Conservation (phyloP, 2,797 vertebrate genomes). For the Anableps anableps region DNA sequence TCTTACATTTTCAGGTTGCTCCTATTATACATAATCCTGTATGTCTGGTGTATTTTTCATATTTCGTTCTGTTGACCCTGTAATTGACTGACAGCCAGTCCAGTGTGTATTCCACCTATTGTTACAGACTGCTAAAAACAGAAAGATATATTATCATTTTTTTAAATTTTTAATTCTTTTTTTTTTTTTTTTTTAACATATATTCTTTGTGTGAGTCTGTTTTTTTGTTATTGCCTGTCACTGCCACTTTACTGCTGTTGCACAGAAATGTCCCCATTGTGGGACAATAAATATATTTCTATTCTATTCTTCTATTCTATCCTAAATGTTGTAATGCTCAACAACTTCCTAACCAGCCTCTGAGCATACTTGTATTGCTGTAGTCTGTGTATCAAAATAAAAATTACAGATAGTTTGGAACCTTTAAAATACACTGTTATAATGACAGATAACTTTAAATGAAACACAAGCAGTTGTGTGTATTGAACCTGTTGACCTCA, state of each 20-base stretch:
- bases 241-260: no score
- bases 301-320: no score
- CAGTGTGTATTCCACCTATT: not conserved
- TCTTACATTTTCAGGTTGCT: not conserved
- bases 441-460: not conserved
- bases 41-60: not conserved
- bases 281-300: no score
- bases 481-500: constrained; percentile 39
- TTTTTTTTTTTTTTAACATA: no score
- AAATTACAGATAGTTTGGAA: not conserved
- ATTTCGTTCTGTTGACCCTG: not conserved
- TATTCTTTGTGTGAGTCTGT: no score
- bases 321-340: not conserved
- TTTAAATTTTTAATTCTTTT: no score
- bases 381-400: not conserved
- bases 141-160: not conserved
- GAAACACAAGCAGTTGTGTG: not conserved
- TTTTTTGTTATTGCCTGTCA: no score
- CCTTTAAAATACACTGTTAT: not conserved
- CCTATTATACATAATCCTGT: not conserved
- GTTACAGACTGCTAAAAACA: not conserved
- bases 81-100: not conserved
- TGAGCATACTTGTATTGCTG: not conserved
- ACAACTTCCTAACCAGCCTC: not conserved
- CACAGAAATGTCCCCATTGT: no score